Evolutionary conservation across 2,888 invertebrate genomes (phyloP), one percentile per base, ranked within the genome.

Genomic region (Panopea generosa): DNA sequence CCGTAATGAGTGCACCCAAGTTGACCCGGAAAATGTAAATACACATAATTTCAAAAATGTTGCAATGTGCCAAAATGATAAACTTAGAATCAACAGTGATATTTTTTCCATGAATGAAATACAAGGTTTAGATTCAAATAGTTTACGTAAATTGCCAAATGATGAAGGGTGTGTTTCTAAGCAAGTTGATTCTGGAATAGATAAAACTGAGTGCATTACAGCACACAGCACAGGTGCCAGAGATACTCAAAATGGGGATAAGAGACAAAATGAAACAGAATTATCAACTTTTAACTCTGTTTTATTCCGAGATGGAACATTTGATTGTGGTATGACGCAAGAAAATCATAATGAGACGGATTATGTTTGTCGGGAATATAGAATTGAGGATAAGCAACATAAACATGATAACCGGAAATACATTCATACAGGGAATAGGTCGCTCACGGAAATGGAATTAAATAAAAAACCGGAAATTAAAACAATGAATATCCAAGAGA

Each of bases 141-240:
- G 50, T 52, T 65, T 63, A 56, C 59, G 63, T 55, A 38, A 57
- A 47, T 38, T 61, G 60, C 52, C 53, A 65, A 50, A 43, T 40
- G 69, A 29, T 22, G 50, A 56, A 24, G 75, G 61, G 61, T 45
- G 61, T 60, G 53, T 53, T 68, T 47, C 22, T 18, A 57, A 66
- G 9, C 56, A 43, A 24, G 40, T 20, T 45, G 67, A 71, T 77
- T 45, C 52, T 22, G 29, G 11, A 27, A 33, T 20, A 22, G 77
- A 77, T 68, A 70, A 67, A 52, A 18, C 7, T 16, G 49, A 33
- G 43, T 43, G 55, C 66, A 61, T 43, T 22, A 20, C 18, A 26
- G 43, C n/a, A 16, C 43, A 22, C 26, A 29, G 45, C 59, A 68
- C 74, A 77, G 77, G 71, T 77, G 77, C 68, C 57, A 24, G 27